Percentiles rank a stretch among this genome's conserved stretches.
These are phyloP conservation scores for Holcopasites calliopsidis DNA, from an alignment of 1,140 invertebrate genomes.

Conservation along the genomic window DNA sequence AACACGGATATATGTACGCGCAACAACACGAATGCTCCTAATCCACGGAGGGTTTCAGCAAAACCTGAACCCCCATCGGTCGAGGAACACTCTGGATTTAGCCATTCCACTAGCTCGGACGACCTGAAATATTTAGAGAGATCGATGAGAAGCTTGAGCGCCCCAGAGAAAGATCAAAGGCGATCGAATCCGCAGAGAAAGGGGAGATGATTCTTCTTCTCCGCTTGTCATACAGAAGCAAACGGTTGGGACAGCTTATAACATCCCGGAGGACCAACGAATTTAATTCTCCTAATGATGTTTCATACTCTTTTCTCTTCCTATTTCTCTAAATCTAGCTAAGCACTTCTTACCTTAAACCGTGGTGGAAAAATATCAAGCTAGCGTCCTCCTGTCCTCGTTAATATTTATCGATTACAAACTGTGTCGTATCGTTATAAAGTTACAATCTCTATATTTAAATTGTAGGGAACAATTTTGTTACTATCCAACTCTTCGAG, in stretches of 20 bases:
- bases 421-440: no score
- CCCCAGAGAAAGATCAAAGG: constrained; percentile 47
- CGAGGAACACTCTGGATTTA: constrained; percentile 62
- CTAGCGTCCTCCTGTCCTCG: background rate
- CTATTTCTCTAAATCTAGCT: no score
- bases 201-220: background rate
- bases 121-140: constrained; percentile 63
- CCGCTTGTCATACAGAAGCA: background rate
- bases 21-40: constrained; percentile 52
- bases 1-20: constrained; percentile 62
- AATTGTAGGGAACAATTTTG: no score
- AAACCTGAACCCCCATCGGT: constrained; percentile 57
- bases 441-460: no score
- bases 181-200: constrained; percentile 19
- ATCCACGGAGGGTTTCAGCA: constrained; percentile 55
- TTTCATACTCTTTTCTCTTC: no score
- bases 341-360: no score
- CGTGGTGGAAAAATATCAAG: no score
- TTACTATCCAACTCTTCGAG: no score
- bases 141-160: constrained; percentile 46
- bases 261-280: background rate
- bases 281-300: background rate
- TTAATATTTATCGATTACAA: background rate
- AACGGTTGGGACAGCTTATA: background rate
- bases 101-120: constrained; percentile 60